Evolutionary conservation across 2,888 invertebrate species (phyloP), one percentile per base, ranked within the genome.

Genomic region (Drosophila atripex): DNA sequence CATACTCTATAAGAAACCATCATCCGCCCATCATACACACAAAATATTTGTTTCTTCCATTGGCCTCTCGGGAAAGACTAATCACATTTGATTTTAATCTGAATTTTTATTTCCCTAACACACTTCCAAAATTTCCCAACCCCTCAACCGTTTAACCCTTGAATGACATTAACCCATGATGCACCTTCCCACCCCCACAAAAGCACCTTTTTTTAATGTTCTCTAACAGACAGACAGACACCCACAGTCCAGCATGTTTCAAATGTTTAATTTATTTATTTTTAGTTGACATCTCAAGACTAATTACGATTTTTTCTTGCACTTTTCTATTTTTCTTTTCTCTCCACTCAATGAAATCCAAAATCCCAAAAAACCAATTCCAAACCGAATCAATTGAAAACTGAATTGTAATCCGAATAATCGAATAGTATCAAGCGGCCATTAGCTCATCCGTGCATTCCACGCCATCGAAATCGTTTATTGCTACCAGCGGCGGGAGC

Each of bases 381-480:
- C 12, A 58, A 57, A 47, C 14, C 57, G 6, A 11, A 61, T 55
- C 47, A 58, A 60, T 58, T 18, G 55, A 65, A 4, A 14, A 14
- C 1, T 7, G 39, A 21, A 21, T 21, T 4, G 55, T 61, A 58
- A 78, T 66, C 63, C 16, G 41, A 71, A 77, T 30, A 55, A 71
- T 43, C 58, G 43, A 61, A 52, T 16, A 97, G 97, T 97, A 97
- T 93, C 96, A 97, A 90, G 96, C 96, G 93, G 97, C 97, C 88
- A 95, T 97, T 91, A 94, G 93, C 85, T 94, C 93, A 88, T 93
- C 94, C 78, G 93, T 92, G 84, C 94, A 94, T 91, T 94, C 94
- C 90, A 94, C 94, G 79, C 94, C 94, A 66, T 94, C 94, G 84
- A 94, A 94, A 90, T 94, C 94, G 74, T 94, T 94, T 92, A 92